A percentile compares a stretch with the other conserved stretches of the same genome.
These are phyloP conservation scores for Toxotes jaculatrix DNA, from an alignment of 2,113 vertebrate species.

Conservation along the genomic window DNA sequence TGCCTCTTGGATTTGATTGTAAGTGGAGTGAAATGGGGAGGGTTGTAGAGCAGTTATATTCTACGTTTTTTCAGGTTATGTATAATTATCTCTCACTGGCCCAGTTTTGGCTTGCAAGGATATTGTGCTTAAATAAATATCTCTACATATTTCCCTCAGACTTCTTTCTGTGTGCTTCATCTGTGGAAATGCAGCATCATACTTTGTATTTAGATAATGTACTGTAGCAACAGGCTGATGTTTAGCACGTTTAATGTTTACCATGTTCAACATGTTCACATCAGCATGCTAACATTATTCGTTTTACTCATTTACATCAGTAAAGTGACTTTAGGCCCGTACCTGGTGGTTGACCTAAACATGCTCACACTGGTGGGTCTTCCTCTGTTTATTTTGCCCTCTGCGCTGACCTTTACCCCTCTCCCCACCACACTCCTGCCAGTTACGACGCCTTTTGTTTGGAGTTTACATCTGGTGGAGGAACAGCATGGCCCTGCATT, in stretches of 20 bases:
- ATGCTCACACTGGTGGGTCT: slow-evolving; percentile 24
- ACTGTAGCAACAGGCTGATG: not conserved
- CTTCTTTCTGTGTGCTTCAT: not conserved
- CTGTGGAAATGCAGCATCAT: not conserved
- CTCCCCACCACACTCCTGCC: slow-evolving; percentile 37
- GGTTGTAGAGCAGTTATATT: not conserved
- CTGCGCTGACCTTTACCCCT: slow-evolving; percentile 67
- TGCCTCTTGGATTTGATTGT: not conserved
- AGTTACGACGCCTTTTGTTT: slow-evolving; percentile 71
- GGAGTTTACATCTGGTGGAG: slow-evolving; percentile 70
- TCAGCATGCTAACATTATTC: no score
- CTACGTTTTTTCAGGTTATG: not conserved
- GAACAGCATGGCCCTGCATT: slow-evolving; percentile 46
- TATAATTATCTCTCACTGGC: not conserved
- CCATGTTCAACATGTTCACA: no score
- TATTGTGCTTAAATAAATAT: not conserved
- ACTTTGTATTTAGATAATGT: not conserved
- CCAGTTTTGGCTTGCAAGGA: not conserved
- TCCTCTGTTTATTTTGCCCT: slow-evolving; percentile 66
- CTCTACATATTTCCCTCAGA: not conserved
- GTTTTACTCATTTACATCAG: not conserved
- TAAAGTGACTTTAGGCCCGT: not conserved
- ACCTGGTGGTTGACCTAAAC: slow-evolving; percentile 40
- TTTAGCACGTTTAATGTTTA: no score
- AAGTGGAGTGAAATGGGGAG: not conserved